Percentiles rank a stretch among this genome's conserved stretches.
phyloP scores from a whole-genome alignment of 37 sponge, comb jelly and placozoan genomes.

The Tethya wilhelma region DNA sequence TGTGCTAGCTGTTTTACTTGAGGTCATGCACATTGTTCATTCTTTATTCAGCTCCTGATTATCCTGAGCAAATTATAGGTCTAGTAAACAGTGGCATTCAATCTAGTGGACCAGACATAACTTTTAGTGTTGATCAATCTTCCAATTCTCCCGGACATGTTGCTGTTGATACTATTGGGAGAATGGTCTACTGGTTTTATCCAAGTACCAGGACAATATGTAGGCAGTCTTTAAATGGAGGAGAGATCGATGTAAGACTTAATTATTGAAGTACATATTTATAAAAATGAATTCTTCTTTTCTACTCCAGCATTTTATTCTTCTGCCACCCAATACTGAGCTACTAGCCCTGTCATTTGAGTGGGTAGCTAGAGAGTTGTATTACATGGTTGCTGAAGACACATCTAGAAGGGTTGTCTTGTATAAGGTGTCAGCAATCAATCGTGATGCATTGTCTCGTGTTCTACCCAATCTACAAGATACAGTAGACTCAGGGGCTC shows the following conservation, averaged over 20 bases:
- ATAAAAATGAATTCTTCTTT: neutral
- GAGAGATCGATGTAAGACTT: neutral
- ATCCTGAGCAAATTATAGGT: constrained; percentile 43
- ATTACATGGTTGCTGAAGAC: neutral
- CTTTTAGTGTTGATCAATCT: neutral
- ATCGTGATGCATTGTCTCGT: neutral
- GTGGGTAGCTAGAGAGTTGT: constrained; percentile 35
- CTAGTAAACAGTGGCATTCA: neutral
- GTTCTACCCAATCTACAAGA: constrained; percentile 10
- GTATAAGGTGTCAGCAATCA: neutral
- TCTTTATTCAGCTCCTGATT: constrained; percentile 2
- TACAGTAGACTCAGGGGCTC: neutral
- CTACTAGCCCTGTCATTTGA: constrained; percentile 38
- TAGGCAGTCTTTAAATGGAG: constrained; percentile 16
- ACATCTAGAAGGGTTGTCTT: neutral
- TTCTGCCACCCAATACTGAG: neutral
- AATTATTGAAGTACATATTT: neutral
- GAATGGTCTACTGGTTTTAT: constrained; percentile 40
- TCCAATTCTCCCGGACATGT: constrained; percentile 7
- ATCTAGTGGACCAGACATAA: neutral
- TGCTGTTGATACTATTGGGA: constrained; percentile 29
- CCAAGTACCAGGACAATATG: neutral
- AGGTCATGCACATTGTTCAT: neutral
- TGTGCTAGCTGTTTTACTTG: neutral
- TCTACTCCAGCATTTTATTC: constrained; percentile 6